Conservation (phyloP, 2,888 invertebrate genomes). For the Sphaerophoria taeniata region DNA sequence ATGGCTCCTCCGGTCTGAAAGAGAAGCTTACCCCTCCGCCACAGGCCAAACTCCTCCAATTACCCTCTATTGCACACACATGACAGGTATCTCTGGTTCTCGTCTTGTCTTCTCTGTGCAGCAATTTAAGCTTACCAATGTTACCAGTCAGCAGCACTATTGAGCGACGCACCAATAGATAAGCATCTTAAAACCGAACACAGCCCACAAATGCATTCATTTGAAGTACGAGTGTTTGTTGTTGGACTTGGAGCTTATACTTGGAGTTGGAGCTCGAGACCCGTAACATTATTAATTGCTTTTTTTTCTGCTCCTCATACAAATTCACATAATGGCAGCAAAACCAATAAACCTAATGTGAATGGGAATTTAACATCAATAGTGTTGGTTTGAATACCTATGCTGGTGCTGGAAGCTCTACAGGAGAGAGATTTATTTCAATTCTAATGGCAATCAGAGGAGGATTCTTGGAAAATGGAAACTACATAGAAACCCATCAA, state of each 20-base stretch:
- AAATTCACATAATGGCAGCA: conserved; percentile 49
- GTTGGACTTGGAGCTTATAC: conserved; percentile 12
- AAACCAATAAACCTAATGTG: conserved; percentile 24
- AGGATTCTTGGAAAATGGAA: conserved; percentile 24
- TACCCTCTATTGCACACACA: too few species aligned
- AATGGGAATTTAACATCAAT: conserved; percentile 11
- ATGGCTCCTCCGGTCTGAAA: background rate
- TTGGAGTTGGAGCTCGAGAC: conserved; percentile 11
- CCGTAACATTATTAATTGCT: conserved; percentile 55
- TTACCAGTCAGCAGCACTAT: conserved; percentile 8
- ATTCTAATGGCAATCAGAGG: conserved; percentile 12
- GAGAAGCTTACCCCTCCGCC: background rate
- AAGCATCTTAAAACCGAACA: conserved; percentile 62
- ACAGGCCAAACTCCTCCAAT: background rate
- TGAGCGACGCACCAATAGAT: conserved; percentile 52
- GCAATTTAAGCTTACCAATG: too few species aligned
- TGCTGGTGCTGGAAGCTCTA: background rate
- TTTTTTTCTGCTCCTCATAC: conserved; percentile 25
- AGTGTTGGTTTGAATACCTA: background rate
- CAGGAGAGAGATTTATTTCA: conserved; percentile 25
- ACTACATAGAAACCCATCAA: conserved; percentile 60
- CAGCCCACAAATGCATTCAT: conserved; percentile 58
- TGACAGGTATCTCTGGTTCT: conserved; percentile 24
- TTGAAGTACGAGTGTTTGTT: conserved; percentile 38
- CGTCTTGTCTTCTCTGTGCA: background rate